phyloP scores from a whole-genome alignment of 2,113 vertebrate genomes.

The Corythoichthys haematopterus region DNA sequence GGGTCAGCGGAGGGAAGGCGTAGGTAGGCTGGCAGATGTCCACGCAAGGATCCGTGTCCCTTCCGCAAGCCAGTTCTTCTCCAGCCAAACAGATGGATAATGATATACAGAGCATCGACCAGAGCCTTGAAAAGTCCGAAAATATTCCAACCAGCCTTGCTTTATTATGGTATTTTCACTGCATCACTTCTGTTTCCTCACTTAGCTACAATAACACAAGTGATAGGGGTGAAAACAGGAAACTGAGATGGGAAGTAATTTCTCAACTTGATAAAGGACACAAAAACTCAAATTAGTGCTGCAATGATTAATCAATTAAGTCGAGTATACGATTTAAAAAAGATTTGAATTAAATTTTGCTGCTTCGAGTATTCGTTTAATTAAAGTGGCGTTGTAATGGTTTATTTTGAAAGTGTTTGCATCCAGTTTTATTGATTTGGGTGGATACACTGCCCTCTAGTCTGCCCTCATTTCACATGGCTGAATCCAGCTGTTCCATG shows the following conservation, averaged over 20 bases:
- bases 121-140: not conserved
- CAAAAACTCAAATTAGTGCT: too few relatives aligned
- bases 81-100: constrained; percentile 18
- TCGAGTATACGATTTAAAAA: too few relatives aligned
- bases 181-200: not conserved
- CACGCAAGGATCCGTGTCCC: constrained; percentile 3
- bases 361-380: too few relatives aligned
- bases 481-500: too few relatives aligned
- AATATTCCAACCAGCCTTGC: not conserved
- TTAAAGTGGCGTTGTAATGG: too few relatives aligned
- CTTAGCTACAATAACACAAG: not conserved
- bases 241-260: not conserved
- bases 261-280: too few relatives aligned
- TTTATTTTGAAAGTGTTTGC: too few relatives aligned
- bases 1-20: constrained; percentile 31
- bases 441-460: too few relatives aligned
- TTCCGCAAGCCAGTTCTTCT: constrained; percentile 16
- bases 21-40: constrained; percentile 44
- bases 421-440: too few relatives aligned
- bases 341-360: too few relatives aligned
- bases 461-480: too few relatives aligned
- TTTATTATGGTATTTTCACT: not conserved
- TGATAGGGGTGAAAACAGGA: not conserved
- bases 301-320: too few relatives aligned
- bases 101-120: constrained; percentile 12